Conservation (phyloP, 2,888 invertebrate species). For the Ormyrus pomaceus region DNA sequence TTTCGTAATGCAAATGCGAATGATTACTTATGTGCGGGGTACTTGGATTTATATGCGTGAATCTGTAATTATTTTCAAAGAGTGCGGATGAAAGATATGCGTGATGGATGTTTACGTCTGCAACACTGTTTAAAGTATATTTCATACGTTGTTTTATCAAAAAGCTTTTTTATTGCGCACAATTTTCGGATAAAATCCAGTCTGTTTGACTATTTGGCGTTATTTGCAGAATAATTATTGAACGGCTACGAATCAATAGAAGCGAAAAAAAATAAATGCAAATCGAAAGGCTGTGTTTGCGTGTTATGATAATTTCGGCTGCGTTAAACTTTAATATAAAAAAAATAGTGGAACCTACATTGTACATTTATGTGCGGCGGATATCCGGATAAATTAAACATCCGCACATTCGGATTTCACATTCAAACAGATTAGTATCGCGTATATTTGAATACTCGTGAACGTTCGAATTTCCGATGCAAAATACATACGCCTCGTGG, state of each 20-base stretch:
- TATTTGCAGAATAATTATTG: constrained; percentile 14
- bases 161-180: too few species aligned
- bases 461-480: constrained; percentile 26
- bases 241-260: neutral
- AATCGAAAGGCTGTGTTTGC: neutral
- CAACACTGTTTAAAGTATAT: too few species aligned
- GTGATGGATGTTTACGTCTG: too few species aligned
- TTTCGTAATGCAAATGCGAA: too few species aligned
- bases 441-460: constrained; percentile 15
- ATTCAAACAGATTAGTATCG: constrained; percentile 42
- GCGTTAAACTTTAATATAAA: neutral
- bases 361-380: constrained; percentile 2
- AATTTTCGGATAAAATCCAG: too few species aligned
- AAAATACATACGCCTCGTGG: constrained; percentile 26
- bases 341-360: too few species aligned
- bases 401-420: constrained; percentile 30
- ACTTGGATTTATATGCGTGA: too few species aligned
- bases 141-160: too few species aligned
- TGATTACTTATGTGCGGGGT: too few species aligned
- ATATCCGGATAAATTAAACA: constrained; percentile 45
- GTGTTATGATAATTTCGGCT: neutral
- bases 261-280: neutral
- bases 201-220: neutral
- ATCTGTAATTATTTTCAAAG: too few species aligned
- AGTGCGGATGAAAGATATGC: too few species aligned